Percentiles rank a stretch among this genome's conserved stretches.
These are phyloP conservation scores for Lottia gigantea DNA, from an alignment of 2,888 invertebrate species.

Conservation along the genomic window DNA sequence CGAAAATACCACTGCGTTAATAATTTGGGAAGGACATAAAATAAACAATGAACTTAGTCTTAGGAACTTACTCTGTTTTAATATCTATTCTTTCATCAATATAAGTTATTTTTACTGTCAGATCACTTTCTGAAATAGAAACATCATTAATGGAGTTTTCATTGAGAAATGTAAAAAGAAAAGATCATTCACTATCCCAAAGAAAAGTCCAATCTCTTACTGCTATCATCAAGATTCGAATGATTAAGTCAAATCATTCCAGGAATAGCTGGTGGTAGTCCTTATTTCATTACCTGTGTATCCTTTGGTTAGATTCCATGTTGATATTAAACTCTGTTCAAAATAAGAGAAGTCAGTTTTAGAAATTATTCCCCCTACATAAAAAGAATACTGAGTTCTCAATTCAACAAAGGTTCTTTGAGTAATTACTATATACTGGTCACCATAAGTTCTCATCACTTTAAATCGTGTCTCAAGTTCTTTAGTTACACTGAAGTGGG, in stretches of 20 bases:
- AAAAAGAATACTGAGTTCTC: not conserved
- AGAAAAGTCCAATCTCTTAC: too few relatives aligned
- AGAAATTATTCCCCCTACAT: not conserved
- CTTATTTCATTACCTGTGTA: not conserved
- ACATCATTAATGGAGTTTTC: too few relatives aligned
- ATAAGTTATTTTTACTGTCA: not conserved
- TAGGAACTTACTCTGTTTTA: not conserved
- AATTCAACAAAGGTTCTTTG: not conserved
- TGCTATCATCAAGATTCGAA: too few relatives aligned
- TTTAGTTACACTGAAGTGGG: not conserved
- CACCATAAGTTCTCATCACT: not conserved
- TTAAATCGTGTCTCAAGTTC: not conserved
- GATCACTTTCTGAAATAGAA: not conserved
- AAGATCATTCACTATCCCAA: too few relatives aligned
- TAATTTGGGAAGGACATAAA: too few relatives aligned
- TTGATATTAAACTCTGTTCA: not conserved
- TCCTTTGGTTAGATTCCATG: not conserved
- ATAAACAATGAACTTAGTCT: too few relatives aligned
- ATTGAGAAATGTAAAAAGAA: too few relatives aligned
- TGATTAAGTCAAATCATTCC: too few relatives aligned
- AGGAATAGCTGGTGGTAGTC: too few relatives aligned
- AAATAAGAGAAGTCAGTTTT: not conserved
- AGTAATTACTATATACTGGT: not conserved
- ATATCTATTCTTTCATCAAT: not conserved
- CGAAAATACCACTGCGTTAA: too few relatives aligned